Conservation (phyloP, 1,140 invertebrate genomes). For the Lordiphosa clarofinis region DNA sequence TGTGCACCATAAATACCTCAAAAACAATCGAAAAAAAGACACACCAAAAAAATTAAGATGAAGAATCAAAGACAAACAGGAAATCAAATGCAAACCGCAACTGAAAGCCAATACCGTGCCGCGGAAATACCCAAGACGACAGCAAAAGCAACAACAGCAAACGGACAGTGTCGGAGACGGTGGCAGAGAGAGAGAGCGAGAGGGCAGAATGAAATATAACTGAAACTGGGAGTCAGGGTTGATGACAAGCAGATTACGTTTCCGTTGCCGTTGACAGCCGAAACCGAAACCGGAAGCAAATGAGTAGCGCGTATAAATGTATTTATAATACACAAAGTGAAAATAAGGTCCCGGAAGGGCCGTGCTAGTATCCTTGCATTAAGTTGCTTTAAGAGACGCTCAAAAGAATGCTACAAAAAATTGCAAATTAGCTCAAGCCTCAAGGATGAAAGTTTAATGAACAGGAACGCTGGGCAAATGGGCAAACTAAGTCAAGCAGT, state of each 20-base stretch:
- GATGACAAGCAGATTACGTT: conserved; percentile 76
- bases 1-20: conserved; percentile 25
- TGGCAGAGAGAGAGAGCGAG: conserved; percentile 3
- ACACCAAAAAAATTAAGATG: conserved; percentile 12
- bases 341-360: conserved; percentile 33
- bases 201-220: conserved; percentile 31
- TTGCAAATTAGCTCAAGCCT: conserved; percentile 50
- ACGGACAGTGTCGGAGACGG: conserved; percentile 14
- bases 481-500: too few relatives aligned
- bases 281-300: conserved; percentile 63
- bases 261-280: conserved; percentile 66
- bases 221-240: conserved; percentile 34
- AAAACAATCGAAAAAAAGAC: conserved; percentile 4
- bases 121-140: conserved; percentile 66
- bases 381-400: conserved; percentile 1
- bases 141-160: conserved; percentile 28
- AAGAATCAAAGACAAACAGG: conserved; percentile 60
- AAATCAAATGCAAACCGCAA: conserved; percentile 66
- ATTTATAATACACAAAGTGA: conserved; percentile 61
- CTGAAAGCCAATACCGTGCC: conserved; percentile 52
- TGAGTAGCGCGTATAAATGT: conserved; percentile 72
- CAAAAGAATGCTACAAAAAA: conserved; percentile 13
- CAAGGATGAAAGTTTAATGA: conserved; percentile 52
- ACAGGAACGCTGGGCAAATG: conserved; percentile 20
- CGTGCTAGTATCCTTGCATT: conserved; percentile 12